Evolutionary conservation across 2,888 invertebrate genomes (phyloP).

Genomic region (Mycalesis mineus): DNA sequence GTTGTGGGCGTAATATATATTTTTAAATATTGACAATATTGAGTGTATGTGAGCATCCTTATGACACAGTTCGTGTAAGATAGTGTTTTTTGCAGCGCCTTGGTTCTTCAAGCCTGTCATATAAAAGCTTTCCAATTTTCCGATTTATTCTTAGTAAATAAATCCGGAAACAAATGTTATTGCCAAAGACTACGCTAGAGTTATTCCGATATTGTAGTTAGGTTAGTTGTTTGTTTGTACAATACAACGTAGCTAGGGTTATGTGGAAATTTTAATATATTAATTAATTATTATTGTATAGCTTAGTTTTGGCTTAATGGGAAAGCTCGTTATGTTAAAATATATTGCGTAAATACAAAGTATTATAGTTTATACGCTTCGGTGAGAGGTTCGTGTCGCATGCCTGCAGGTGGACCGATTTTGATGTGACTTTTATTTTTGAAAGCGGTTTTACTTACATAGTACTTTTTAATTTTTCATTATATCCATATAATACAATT

Average conservation of each 20-base stretch:
- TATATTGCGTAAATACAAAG: conserved; percentile 14
- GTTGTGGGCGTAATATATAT: too few relatives aligned
- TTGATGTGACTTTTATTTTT: background rate
- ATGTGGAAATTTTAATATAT: conserved; percentile 21
- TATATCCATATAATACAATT: background rate
- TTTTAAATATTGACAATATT: too few relatives aligned
- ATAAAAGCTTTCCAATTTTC: background rate
- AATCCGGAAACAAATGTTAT: conserved; percentile 16
- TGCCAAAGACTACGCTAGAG: conserved; percentile 35
- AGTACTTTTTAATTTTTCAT: background rate
- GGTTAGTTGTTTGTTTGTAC: conserved; percentile 31
- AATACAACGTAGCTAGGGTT: conserved; percentile 32
- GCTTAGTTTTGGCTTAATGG: conserved; percentile 20
- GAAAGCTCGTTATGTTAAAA: conserved; percentile 12
- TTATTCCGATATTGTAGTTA: conserved; percentile 24
- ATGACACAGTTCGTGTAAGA: too few relatives aligned
- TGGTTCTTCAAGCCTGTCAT: background rate
- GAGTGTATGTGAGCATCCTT: too few relatives aligned
- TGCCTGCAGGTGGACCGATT: background rate
- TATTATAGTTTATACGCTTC: conserved; percentile 15
- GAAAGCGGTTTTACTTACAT: too few relatives aligned
- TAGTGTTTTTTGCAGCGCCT: background rate
- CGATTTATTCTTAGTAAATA: background rate
- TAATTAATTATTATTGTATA: background rate
- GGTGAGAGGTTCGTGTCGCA: background rate